Evolutionary conservation across 1,140 invertebrate genomes (phyloP), one percentile per base, ranked within the genome.

Genomic region (Drosophila mayri): DNA sequence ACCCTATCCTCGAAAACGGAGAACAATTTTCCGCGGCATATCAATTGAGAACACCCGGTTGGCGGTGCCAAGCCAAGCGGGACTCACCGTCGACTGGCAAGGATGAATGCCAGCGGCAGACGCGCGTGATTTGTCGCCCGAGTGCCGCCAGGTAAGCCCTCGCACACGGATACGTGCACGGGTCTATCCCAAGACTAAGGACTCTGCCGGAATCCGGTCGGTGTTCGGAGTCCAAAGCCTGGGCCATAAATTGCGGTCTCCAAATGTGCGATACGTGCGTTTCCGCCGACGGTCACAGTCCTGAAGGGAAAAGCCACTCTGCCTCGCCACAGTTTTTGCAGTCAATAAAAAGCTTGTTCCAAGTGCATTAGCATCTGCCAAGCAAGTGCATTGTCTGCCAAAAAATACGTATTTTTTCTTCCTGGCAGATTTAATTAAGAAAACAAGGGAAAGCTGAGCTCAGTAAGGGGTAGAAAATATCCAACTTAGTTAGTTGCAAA

Each of bases 171-270:
- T 32, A 67, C 65, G 63, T 63, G 50, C 40, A 38, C 59, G 38
- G 49, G 28, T 61, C 35, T 54, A 54, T 35, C 49, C 64, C 64
- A 57, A 46, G 25, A 46, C 35, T 10, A 16, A 14, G 38, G 40
- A 65, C 60, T 32, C 6, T 14, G 9, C 35, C 7, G 35, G 52
- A 55, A n/a, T 55, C 52, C 52, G 14, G 16, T 37, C 35, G 14
- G 32, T 35, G 35, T 10, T 14, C n/a, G 32, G 22, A 57, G 22
- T 28, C 22, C n/a, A 38, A 14, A 60, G 37, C 12, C 35, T 35
- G 14, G 22, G 60, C 52, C 76, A 75, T 88, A 80, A 88, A 88
- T 80, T 88, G 80, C 50, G 80, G 83, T 80, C 72, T 62, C 44
- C 60, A 71, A 80, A 84, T 65, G 72, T 59, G 62, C 62, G 25